Evolutionary conservation across 1,140 invertebrate genomes (phyloP).

Genomic region (Drosophila kurseongensis): DNA sequence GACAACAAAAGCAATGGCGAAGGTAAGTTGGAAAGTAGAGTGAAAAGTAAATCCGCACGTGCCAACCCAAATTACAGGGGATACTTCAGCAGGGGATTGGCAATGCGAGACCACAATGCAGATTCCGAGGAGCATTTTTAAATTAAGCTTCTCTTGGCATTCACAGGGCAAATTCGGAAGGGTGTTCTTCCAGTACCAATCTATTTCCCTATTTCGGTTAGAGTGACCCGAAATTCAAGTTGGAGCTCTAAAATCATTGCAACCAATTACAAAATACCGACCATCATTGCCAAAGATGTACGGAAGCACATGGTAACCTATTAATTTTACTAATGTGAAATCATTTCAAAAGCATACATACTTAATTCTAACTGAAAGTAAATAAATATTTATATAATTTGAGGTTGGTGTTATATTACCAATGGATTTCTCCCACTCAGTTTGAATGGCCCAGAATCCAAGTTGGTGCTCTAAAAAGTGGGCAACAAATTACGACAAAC

Average conservation of each 20-base stretch:
- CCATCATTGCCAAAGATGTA: not conserved
- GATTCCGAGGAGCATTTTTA: conserved; percentile 37
- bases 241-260: conserved; percentile 17
- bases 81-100: conserved; percentile 2
- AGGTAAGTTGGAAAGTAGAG: conserved; percentile 46
- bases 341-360: no score
- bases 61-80: conserved; percentile 38
- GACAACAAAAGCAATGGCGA: conserved; percentile 51
- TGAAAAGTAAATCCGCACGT: conserved; percentile 54
- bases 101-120: conserved; percentile 41
- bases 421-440: conserved; percentile 24
- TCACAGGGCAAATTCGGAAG: not conserved
- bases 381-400: not conserved
- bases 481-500: conserved; percentile 48
- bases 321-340: no score
- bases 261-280: conserved; percentile 35
- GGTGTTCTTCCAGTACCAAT: conserved; percentile 39
- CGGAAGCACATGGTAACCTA: not conserved
- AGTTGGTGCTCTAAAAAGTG: conserved; percentile 28
- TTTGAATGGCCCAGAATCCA: conserved; percentile 16
- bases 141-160: conserved; percentile 36
- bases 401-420: conserved; percentile 23
- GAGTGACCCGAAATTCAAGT: conserved; percentile 6
- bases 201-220: conserved; percentile 31
- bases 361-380: no score